phyloP scores from a whole-genome alignment of 2,113 vertebrate species.

The Nanorana parkeri region DNA sequence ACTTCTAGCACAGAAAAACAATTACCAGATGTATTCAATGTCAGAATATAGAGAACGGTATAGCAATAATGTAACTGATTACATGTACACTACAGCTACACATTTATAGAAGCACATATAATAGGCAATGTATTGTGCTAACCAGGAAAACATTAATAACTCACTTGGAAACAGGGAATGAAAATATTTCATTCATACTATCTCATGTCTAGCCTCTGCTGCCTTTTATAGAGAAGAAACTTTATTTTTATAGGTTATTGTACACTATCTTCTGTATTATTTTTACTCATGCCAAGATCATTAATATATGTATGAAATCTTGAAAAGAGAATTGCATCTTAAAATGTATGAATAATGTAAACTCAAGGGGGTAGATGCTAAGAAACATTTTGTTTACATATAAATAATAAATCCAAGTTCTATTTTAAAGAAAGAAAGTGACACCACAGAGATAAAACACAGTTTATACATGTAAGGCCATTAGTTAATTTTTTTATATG shows the following conservation, averaged over 20 bases:
- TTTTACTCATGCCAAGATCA: constrained; percentile 49
- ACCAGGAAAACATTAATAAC: too few relatives aligned
- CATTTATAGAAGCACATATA: too few relatives aligned
- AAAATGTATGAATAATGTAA: constrained; percentile 58
- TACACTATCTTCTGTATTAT: constrained; percentile 48
- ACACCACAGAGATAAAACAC: constrained; percentile 22
- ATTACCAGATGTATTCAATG: too few relatives aligned
- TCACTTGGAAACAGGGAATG: not conserved
- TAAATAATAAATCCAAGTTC: constrained; percentile 48
- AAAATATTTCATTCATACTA: constrained; percentile 10
- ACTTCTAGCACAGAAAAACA: too few relatives aligned
- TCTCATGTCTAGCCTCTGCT: constrained; percentile 1
- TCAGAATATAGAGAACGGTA: too few relatives aligned
- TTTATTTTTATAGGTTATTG: constrained; percentile 49
- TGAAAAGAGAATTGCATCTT: constrained; percentile 58
- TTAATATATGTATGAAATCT: constrained; percentile 57
- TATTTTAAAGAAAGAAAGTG: constrained; percentile 40
- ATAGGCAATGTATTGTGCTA: too few relatives aligned
- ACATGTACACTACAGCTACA: too few relatives aligned
- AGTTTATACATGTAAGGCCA: constrained; percentile 15
- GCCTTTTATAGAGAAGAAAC: constrained; percentile 22
- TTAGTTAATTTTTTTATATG: not conserved
- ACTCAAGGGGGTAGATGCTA: constrained; percentile 45
- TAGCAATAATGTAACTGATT: too few relatives aligned
- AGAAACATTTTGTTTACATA: constrained; percentile 58